Evolutionary conservation across 2,113 vertebrate genomes (phyloP).

Genomic region (Barnardius zonarius): DNA sequence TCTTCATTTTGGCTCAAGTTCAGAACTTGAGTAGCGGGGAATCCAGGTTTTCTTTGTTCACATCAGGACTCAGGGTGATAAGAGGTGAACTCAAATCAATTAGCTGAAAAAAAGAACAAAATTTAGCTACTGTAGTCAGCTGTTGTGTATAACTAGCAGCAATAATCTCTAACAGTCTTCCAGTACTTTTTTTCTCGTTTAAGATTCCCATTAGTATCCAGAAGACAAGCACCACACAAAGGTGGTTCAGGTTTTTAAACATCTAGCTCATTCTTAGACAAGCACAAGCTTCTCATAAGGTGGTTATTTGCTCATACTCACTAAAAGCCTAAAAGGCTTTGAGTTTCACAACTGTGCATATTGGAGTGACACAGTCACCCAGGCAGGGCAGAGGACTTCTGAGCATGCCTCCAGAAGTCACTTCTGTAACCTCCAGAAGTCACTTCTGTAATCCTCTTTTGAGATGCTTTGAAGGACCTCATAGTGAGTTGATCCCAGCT

Average conservation of each 20-base stretch:
- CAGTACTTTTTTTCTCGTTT: neutral
- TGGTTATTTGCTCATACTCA: neutral
- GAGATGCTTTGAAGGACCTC: neutral
- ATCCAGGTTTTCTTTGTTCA: conserved; percentile 76
- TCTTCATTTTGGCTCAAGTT: neutral
- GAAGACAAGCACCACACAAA: neutral
- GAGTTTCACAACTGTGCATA: neutral
- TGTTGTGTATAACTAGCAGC: neutral
- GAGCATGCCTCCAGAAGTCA: neutral
- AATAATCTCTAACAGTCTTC: neutral
- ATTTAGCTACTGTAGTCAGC: neutral
- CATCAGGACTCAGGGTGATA: conserved; percentile 74
- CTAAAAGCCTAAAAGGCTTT: neutral
- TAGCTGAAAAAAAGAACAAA: conserved; percentile 62
- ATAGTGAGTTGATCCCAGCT: neutral
- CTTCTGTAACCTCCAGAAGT: neutral
- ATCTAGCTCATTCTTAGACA: neutral
- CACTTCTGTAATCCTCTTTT: neutral
- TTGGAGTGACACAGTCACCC: neutral
- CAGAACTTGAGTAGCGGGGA: conserved; percentile 78
- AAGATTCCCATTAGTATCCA: neutral
- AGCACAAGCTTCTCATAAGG: neutral
- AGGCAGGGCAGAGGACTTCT: neutral
- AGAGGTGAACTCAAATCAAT: conserved; percentile 79
- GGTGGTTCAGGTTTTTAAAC: neutral